Evolutionary conservation across 2,797 vertebrate species (phyloP), one percentile per base, ranked within the genome.

Genomic region (Poecilia gillii): DNA sequence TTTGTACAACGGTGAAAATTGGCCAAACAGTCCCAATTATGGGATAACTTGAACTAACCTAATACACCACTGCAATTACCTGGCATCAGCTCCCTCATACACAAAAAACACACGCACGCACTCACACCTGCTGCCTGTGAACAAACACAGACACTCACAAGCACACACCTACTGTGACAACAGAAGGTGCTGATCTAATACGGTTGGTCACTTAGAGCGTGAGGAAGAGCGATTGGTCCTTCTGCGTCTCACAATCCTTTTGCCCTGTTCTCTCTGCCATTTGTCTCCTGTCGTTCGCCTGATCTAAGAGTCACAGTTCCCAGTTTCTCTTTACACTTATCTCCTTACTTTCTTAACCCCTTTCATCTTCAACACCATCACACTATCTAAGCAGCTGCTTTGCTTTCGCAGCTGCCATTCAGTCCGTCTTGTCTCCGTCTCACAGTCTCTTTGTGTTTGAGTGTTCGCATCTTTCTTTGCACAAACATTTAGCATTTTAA

Each of bases 21-120:
- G 95, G 91, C 94, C 93, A 96, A 96, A 96, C 95, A 95, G 88
- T 94, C 94, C 94, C 95, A 96, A 96, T 96, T 96, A 96, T 93
- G 92, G 92, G 92, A 89, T 92, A 94, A 94, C 93, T 94, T 95
- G 91, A 86, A 91, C 91, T 94, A 94, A 94, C 93, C 95, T 93
- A 95, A 95, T 95, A 95, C 94, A 95, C 93, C 93, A 95, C 92
- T 91, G 94, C 95, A 96, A 96, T 96, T 95, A 96, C 95, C 93
- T 90, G 88, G 93, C 90, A 93, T 90, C 91, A 89, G 77, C 76
- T 85, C 75, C 75, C 81, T 73, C 79, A 64, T 51, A 66, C 49
- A 78, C 71, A 77, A 64, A 76, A 57, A 77, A 84, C 77, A 82
- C 85, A 81, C 66, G 7, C 7, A 79, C 75, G 77, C 73, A 81